A percentile compares a stretch with the other conserved stretches of the same genome.
These are phyloP conservation scores for Megaceryle maxima DNA, from an alignment of 2,113 vertebrate species.

Conservation along the genomic window DNA sequence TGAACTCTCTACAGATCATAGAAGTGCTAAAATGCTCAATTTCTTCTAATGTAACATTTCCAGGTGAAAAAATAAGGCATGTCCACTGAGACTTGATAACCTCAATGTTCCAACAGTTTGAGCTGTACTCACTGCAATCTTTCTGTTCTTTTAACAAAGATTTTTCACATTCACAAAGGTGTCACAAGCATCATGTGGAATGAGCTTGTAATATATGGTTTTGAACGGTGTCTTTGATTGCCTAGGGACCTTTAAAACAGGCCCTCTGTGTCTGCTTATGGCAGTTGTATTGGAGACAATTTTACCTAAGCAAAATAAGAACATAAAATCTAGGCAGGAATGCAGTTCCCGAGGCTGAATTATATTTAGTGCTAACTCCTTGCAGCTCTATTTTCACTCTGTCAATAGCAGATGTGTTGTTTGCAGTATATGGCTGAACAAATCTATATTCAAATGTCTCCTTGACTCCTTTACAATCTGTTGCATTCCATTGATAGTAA, in stretches of 20 bases:
- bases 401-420: slow-evolving; percentile 55
- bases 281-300: not conserved
- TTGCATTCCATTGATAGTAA: not conserved
- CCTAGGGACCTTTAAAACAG: not conserved
- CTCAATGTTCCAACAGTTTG: not conserved
- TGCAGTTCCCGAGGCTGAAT: not conserved
- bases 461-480: slow-evolving; percentile 35
- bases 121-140: not conserved
- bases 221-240: not conserved
- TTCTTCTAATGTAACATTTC: not conserved
- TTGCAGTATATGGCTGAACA: slow-evolving; percentile 16
- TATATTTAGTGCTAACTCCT: slow-evolving; percentile 4
- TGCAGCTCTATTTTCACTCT: slow-evolving; percentile 29
- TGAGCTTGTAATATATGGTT: not conserved
- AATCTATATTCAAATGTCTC: slow-evolving; percentile 40
- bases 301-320: slow-evolving; percentile 17
- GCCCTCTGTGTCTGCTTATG: not conserved
- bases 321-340: slow-evolving; percentile 9
- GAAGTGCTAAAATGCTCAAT: not conserved
- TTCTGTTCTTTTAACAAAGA: not conserved
- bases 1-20: not conserved
- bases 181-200: not conserved
- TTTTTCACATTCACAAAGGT: not conserved
- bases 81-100: not conserved
- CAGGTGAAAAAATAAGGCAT: slow-evolving; percentile 16